Evolutionary conservation across 2,888 invertebrate genomes (phyloP).

Genomic region (Aphodius sticticus): DNA sequence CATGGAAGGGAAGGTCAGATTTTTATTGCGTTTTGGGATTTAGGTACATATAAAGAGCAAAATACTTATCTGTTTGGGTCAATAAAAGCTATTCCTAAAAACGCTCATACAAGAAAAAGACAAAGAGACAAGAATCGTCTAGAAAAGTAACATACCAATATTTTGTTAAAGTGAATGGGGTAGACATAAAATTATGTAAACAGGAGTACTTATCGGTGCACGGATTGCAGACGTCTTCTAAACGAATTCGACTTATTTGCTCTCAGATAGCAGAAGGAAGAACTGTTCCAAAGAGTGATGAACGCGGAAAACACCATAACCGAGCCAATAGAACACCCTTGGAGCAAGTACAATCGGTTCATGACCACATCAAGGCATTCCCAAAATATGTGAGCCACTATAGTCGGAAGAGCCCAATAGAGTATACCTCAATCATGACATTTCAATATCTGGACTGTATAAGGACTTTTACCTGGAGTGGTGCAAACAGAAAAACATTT

Average conservation of each 20-base stretch:
- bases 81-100: background rate
- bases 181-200: constrained; percentile 4
- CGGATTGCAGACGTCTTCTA: background rate
- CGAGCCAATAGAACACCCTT: no score
- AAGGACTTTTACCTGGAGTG: no score
- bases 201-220: background rate
- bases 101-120: background rate
- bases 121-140: background rate
- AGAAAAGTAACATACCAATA: background rate
- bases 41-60: constrained; percentile 4
- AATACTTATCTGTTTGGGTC: background rate
- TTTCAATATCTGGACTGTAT: no score
- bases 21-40: background rate
- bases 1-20: background rate
- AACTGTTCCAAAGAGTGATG: no score
- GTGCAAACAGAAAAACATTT: no score
- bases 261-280: no score
- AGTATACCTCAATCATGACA: no score
- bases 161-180: background rate
- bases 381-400: no score
- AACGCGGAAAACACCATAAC: no score
- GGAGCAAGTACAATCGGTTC: no score
- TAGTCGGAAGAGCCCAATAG: no score
- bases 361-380: no score
- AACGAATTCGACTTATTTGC: background rate